A percentile compares a stretch with the other conserved stretches of the same genome.
phyloP scores from a whole-genome alignment of 2,888 invertebrate species.

The Drosophila acutilabella region DNA sequence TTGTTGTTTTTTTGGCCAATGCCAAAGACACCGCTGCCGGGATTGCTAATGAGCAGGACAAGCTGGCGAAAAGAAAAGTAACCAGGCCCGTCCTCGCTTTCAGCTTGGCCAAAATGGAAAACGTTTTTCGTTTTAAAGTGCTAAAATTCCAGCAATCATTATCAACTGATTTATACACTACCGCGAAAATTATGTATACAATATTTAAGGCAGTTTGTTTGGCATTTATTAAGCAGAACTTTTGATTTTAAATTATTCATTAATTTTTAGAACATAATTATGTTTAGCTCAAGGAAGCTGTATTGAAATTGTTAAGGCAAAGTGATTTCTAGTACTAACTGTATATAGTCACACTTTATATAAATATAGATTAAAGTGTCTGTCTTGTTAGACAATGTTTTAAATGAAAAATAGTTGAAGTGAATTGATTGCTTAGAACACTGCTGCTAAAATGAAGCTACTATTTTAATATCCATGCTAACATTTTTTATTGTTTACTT shows the following conservation, averaged over 20 bases:
- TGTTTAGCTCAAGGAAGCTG: too few species aligned
- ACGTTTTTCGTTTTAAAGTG: conserved; percentile 66
- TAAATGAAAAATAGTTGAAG: too few species aligned
- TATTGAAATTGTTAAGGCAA: too few species aligned
- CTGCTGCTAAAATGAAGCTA: background rate
- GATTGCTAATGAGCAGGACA: conserved; percentile 76
- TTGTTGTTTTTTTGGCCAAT: conserved; percentile 15
- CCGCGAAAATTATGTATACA: background rate
- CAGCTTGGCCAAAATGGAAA: conserved; percentile 63
- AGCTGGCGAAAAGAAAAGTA: conserved; percentile 80
- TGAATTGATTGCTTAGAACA: too few species aligned
- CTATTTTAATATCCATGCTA: background rate
- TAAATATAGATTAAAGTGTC: too few species aligned
- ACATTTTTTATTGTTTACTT: background rate
- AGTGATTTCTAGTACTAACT: too few species aligned
- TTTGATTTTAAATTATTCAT: too few species aligned
- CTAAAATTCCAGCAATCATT: conserved; percentile 59
- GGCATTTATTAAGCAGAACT: background rate
- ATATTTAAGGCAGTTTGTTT: conserved; percentile 7
- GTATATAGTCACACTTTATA: too few species aligned
- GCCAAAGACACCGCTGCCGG: conserved; percentile 59
- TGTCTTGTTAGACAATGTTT: too few species aligned
- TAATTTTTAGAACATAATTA: too few species aligned
- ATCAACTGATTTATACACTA: conserved; percentile 41
- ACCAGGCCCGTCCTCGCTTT: conserved; percentile 67